Conservation (phyloP, 2,113 vertebrate species). For the Sceloporus tristichus region DNA sequence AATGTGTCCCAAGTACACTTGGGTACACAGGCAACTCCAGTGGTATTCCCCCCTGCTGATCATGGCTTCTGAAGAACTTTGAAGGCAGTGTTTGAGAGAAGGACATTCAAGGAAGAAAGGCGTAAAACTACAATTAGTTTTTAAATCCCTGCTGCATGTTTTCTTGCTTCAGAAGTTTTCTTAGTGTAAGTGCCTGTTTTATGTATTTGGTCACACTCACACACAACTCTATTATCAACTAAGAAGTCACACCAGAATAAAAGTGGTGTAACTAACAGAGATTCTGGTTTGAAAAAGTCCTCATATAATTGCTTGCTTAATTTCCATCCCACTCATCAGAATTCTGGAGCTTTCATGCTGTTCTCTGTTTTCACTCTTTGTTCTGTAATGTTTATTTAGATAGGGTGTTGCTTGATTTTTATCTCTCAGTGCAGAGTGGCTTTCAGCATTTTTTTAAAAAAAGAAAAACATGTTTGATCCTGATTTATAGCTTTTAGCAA, state of each 20-base stretch:
- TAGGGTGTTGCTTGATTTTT: constrained; percentile 33
- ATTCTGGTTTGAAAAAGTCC: not conserved
- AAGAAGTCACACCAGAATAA: not conserved
- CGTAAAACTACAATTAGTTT: constrained; percentile 20
- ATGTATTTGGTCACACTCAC: not conserved
- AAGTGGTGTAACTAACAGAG: not conserved
- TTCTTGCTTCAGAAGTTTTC: constrained; percentile 14
- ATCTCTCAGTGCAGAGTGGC: not conserved
- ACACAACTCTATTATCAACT: constrained; percentile 22
- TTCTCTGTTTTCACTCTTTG: constrained; percentile 12
- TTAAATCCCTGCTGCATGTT: not conserved
- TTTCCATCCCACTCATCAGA: not conserved
- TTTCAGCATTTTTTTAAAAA: not conserved
- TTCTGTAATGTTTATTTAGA: not conserved
- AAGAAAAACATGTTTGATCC: constrained; percentile 21
- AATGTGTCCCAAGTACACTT: not conserved
- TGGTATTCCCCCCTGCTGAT: not conserved
- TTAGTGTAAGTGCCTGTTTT: constrained; percentile 11
- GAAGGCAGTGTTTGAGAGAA: not conserved
- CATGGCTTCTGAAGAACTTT: not conserved
- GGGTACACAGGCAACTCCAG: not conserved
- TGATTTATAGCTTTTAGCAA: not conserved
- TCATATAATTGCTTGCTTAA: not conserved
- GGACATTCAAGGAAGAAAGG: not conserved
- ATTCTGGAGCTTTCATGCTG: constrained; percentile 18